Percentiles rank a stretch among this genome's conserved stretches.
phyloP scores from a whole-genome alignment of 1,140 invertebrate genomes.

The Conus betulinus region DNA sequence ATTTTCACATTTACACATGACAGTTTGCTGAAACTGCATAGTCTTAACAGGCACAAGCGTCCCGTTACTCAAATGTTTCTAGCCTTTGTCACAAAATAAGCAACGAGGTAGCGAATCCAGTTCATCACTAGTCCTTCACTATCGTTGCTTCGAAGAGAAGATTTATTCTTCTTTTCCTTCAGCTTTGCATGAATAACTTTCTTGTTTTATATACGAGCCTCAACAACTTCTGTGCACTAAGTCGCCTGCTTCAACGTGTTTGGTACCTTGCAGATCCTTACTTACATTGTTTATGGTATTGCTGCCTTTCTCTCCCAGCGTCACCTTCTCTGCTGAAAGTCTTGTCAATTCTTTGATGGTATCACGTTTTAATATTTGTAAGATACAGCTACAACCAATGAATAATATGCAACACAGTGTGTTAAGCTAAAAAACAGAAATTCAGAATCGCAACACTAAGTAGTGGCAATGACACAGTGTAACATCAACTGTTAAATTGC shows the following conservation, averaged over 20 bases:
- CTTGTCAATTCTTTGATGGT: background rate
- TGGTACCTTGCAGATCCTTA: background rate
- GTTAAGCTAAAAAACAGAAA: background rate
- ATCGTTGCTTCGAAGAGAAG: background rate
- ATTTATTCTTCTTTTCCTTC: background rate
- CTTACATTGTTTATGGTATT: background rate
- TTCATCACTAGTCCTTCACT: background rate
- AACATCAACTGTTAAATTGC: background rate
- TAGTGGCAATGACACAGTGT: background rate
- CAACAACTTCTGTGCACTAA: background rate
- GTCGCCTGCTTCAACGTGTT: background rate
- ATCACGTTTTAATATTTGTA: no score
- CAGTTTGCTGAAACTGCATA: conserved; percentile 10
- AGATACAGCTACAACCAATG: no score
- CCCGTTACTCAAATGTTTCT: background rate
- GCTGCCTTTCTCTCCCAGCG: background rate
- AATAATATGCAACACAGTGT: background rate
- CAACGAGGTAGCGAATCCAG: background rate
- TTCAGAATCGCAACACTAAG: background rate
- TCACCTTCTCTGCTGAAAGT: background rate
- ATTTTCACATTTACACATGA: background rate
- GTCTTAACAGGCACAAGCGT: background rate
- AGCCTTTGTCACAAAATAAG: conserved; percentile 9
- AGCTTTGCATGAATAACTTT: background rate
- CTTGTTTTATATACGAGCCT: background rate